Evolutionary conservation across 2,888 invertebrate genomes (phyloP).

Genomic region (Anagyrus pseudococci): DNA sequence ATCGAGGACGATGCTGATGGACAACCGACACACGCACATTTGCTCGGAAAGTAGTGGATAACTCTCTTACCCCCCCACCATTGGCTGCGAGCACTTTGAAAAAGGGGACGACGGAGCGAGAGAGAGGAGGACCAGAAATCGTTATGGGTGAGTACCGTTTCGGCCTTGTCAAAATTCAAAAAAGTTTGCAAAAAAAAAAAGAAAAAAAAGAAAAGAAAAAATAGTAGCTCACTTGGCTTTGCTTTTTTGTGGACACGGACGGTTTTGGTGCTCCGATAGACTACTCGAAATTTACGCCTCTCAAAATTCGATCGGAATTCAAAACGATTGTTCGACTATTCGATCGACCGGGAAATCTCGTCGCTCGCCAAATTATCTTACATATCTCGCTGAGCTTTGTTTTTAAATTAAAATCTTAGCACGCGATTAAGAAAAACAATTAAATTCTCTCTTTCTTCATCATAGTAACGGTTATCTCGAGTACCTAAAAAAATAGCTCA

Average conservation of each 20-base stretch:
- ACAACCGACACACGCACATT: too few relatives aligned
- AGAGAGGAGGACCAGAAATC: conserved; percentile 23
- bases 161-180: conserved; percentile 44
- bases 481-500: conserved; percentile 5
- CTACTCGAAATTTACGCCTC: conserved; percentile 53
- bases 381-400: background rate
- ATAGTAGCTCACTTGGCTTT: background rate
- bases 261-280: conserved; percentile 61
- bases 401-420: background rate
- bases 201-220: conserved; percentile 4
- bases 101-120: background rate
- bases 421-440: too few relatives aligned
- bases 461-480: conserved; percentile 18
- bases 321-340: conserved; percentile 14
- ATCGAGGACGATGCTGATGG: conserved; percentile 40
- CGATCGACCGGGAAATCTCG: conserved; percentile 41
- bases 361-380: conserved; percentile 27
- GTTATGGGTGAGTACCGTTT: conserved; percentile 55
- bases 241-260: conserved; percentile 19
- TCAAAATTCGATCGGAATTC: conserved; percentile 21
- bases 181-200: conserved; percentile 11
- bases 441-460: background rate
- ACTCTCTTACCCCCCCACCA: too few relatives aligned
- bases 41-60: too few relatives aligned
- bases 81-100: background rate